These are phyloP conservation scores for Oeneis ivallda DNA, from an alignment of 2,888 invertebrate species.

Conservation along the genomic window DNA sequence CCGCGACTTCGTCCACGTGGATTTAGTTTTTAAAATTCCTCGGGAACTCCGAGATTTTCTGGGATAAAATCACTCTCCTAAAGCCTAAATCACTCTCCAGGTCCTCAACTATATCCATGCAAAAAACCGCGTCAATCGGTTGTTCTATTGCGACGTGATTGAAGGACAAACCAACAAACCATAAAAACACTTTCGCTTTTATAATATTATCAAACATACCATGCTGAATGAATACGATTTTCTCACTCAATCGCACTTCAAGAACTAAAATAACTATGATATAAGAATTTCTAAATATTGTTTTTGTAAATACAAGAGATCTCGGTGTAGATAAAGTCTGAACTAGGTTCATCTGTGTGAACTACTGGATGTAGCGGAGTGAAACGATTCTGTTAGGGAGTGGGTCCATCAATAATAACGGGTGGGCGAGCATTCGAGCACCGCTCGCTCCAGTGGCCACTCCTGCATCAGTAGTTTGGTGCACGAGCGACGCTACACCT, in stretches of 20 bases:
- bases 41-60: too few relatives aligned
- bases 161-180: too few relatives aligned
- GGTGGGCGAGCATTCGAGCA: constrained; percentile 4
- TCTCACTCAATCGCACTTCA: neutral
- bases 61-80: too few relatives aligned
- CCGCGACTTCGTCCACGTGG: too few relatives aligned
- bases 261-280: neutral
- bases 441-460: neutral
- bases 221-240: too few relatives aligned
- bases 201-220: too few relatives aligned
- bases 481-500: neutral
- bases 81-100: too few relatives aligned
- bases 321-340: neutral
- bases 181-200: too few relatives aligned
- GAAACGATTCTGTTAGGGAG: neutral
- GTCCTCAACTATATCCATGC: too few relatives aligned
- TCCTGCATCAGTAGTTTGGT: constrained; percentile 3
- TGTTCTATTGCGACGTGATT: too few relatives aligned
- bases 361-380: neutral
- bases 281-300: neutral
- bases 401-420: neutral
- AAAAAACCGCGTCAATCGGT: too few relatives aligned
- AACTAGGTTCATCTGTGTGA: neutral
- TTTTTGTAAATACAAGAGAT: neutral
- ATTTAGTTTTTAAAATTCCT: too few relatives aligned